These are phyloP conservation scores for Zosterops japonicus DNA, from an alignment of 2,113 vertebrate species.

Conservation along the genomic window DNA sequence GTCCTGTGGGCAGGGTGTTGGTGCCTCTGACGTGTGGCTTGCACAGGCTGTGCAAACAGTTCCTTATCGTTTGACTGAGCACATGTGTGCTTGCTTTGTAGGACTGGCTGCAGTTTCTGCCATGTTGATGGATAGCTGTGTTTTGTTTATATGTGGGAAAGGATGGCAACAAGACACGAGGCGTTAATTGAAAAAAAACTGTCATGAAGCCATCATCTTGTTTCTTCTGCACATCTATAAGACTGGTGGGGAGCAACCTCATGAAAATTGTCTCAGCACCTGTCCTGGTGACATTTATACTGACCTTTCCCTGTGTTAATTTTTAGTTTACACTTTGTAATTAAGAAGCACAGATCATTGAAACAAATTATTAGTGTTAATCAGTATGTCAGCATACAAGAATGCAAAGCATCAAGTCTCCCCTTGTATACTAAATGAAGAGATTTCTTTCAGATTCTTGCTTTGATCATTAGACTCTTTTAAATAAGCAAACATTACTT, in stretches of 20 bases:
- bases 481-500: slow-evolving; percentile 56
- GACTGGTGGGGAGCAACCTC: neutral
- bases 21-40: neutral
- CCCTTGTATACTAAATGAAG: neutral
- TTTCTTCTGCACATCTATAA: neutral
- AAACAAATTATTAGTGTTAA: slow-evolving; percentile 3
- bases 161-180: neutral
- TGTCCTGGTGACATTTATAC: neutral
- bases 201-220: neutral
- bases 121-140: neutral
- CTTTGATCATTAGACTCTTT: slow-evolving; percentile 43
- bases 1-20: neutral
- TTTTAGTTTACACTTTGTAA: neutral
- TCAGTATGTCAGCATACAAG: neutral
- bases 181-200: neutral
- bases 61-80: neutral
- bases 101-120: neutral
- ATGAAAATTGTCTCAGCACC: neutral
- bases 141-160: neutral
- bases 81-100: neutral
- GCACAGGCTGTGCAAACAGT: neutral
- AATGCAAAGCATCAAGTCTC: slow-evolving; percentile 26
- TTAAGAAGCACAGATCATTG: neutral
- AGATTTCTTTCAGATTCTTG: slow-evolving; percentile 48
- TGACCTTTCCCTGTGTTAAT: neutral